Conservation (phyloP, 2,113 vertebrate species). For the Naja naja region DNA sequence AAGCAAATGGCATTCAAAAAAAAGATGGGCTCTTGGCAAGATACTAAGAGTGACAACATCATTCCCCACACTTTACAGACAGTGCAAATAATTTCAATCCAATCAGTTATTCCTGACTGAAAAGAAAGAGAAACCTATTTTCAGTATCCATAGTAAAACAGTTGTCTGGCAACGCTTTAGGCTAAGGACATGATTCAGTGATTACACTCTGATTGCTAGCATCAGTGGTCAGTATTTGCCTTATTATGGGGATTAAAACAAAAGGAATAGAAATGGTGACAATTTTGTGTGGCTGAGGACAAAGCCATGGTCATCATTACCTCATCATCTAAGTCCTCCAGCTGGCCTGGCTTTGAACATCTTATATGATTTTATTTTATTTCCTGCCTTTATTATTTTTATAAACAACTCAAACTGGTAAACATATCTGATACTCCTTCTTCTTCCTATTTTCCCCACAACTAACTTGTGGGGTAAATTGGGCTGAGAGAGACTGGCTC, state of each 20-base stretch:
- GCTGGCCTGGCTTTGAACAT: not conserved
- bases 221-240: not conserved
- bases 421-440: not conserved
- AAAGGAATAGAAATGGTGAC: not conserved
- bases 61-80: not conserved
- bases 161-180: not conserved
- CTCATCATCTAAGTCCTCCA: not conserved
- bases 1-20: not conserved
- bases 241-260: not conserved
- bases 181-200: not conserved
- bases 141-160: not conserved
- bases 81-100: not conserved
- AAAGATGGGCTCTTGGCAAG: not conserved
- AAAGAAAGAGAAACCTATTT: constrained; percentile 3
- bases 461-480: not conserved
- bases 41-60: not conserved
- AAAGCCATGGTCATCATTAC: not conserved
- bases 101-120: not conserved
- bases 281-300: not conserved
- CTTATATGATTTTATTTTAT: not conserved
- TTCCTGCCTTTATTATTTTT: not conserved
- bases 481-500: not conserved
- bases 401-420: not conserved
- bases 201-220: not conserved
- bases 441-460: not conserved